Evolutionary conservation across 2,888 invertebrate genomes (phyloP), one percentile per base, ranked within the genome.

Genomic region (Glyphotaelius pellucidus): DNA sequence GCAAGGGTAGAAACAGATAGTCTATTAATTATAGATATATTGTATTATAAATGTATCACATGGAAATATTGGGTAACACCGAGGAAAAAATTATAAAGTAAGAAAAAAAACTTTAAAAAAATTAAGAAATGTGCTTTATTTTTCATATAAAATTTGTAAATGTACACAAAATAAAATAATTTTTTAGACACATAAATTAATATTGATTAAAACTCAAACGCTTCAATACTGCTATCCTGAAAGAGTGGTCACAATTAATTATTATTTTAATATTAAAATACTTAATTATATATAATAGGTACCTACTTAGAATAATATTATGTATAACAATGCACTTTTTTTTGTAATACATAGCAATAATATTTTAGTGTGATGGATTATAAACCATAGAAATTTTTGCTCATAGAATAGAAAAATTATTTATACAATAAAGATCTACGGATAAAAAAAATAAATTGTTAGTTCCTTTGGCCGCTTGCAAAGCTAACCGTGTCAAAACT

Each of bases 111-210:
- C 25, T 67, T 19, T 11, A 19, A 67, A 67, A 67, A 67, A 67
- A 67, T 67, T 67, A 67, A 67, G 67, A 67, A 67, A 67, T 67
- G 25, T 67, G 67, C 81, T 90, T 81, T 42, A 81, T 90, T 90
- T 47, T 90, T 81, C 31, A 90, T 90, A 80, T 89, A 90, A 90
- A 81, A 81, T 90, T 90, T 90, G 47, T 90, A 67, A 81, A 81
- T 89, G 42, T 81, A 81, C 80, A 90, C 80, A 90, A 90, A 90
- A 90, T 90, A 90, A 81, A 90, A 90, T 90, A 90, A 80, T 90
- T 89, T 87, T 89, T 89, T 80, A 89, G 67, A 90, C 90, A 90
- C 81, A 90, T 90, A 80, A 89, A 89, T 47, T 80, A 35, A 90
- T 80, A 81, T 47, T 90, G 42, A 38, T 90, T 90, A 90, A 90